phyloP scores from a whole-genome alignment of 1,140 invertebrate genomes.

The Pogonomyrmex barbatus region DNA sequence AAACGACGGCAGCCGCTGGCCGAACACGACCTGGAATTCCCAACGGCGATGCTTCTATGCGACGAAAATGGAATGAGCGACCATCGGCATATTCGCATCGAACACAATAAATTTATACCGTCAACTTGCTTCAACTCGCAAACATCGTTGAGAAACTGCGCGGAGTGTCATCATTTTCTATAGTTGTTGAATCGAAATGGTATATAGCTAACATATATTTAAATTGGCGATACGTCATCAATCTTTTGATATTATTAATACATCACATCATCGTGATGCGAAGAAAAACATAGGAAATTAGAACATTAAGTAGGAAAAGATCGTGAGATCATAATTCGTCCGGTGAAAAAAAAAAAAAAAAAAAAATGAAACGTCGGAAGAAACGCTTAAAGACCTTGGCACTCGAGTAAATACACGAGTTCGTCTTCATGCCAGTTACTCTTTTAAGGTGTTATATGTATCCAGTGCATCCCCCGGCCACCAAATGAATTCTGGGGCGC shows the following conservation, averaged over 20 bases:
- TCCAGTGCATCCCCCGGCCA: slow-evolving; percentile 38
- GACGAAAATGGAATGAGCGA: slow-evolving; percentile 49
- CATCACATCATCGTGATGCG: slow-evolving; percentile 11
- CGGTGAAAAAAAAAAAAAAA: slow-evolving; percentile 57
- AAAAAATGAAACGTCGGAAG: slow-evolving; percentile 41
- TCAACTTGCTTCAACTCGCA: not conserved
- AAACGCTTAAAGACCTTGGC: slow-evolving; percentile 69
- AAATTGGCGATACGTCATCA: slow-evolving; percentile 38
- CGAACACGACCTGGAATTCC: slow-evolving; percentile 57
- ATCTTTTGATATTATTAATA: slow-evolving; percentile 8
- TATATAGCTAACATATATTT: slow-evolving; percentile 3
- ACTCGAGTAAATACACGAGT: slow-evolving; percentile 68
- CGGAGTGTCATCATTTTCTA: slow-evolving; percentile 16
- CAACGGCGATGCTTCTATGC: slow-evolving; percentile 45
- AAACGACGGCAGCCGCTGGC: slow-evolving; percentile 58
- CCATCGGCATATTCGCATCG: slow-evolving; percentile 50
- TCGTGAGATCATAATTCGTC: slow-evolving; percentile 65
- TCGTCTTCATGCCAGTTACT: slow-evolving; percentile 70
- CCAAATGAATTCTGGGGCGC: slow-evolving; percentile 71
- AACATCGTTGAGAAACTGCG: slow-evolving; percentile 25
- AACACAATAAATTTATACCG: slow-evolving; percentile 63
- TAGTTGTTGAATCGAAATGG: not conserved
- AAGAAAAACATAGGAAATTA: slow-evolving; percentile 62
- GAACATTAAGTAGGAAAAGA: slow-evolving; percentile 62
- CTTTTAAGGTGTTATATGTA: slow-evolving; percentile 75